Evolutionary conservation across 2,797 vertebrate genomes (phyloP).

Genomic region (Bovichtus variegatus): DNA sequence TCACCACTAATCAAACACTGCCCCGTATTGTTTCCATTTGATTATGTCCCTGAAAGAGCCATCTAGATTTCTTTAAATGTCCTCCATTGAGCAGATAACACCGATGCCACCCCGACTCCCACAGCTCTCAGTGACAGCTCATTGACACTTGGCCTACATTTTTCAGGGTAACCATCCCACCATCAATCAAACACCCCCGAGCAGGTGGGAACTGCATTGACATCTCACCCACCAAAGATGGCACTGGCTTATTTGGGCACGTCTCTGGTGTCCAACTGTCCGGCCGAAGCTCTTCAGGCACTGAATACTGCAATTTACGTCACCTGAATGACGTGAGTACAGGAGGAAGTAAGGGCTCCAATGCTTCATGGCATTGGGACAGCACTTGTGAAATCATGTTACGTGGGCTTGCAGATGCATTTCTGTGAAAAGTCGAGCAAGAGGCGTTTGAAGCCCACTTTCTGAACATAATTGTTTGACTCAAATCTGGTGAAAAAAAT

Average conservation of each 20-base stretch:
- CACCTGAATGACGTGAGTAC: neutral
- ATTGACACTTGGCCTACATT: constrained; percentile 42
- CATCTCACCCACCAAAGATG: constrained; percentile 23
- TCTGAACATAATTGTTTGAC: neutral
- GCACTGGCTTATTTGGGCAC: constrained; percentile 56
- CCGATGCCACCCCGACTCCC: neutral
- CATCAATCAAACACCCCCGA: constrained; percentile 32
- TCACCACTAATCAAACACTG: neutral
- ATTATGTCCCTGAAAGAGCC: constrained; percentile 33
- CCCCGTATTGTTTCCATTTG: neutral
- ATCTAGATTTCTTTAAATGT: constrained; percentile 15
- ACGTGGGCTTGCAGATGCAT: neutral
- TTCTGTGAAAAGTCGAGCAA: neutral
- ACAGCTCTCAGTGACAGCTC: constrained; percentile 21
- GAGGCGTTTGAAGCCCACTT: neutral
- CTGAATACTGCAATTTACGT: constrained; percentile 23
- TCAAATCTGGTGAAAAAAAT: neutral
- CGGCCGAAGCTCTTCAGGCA: neutral
- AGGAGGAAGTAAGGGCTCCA: neutral
- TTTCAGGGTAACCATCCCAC: constrained; percentile 30
- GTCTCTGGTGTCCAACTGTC: constrained; percentile 12
- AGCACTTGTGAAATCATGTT: neutral
- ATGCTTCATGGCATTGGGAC: neutral
- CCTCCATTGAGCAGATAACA: constrained; percentile 6
- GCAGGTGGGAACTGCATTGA: constrained; percentile 54